Evolutionary conservation across 2,888 invertebrate species (phyloP).

Genomic region (Troides aeacus): DNA sequence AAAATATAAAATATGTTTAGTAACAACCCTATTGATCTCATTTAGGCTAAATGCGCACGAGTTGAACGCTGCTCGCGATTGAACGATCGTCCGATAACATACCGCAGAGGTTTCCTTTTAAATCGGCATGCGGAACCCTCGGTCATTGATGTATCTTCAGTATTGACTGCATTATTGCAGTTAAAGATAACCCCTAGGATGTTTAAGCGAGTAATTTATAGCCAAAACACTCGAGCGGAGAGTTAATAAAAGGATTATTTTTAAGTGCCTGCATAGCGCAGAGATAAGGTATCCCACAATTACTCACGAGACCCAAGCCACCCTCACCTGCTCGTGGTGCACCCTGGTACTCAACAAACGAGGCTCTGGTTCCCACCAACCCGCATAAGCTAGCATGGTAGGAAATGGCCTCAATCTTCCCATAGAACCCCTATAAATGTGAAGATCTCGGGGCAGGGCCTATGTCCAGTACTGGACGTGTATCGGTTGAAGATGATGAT

Average conservation of each 20-base stretch:
- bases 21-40: slow-evolving; percentile 26
- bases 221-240: not conserved
- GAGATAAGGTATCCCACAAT: no score
- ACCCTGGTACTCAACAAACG: no score
- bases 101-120: slow-evolving; percentile 53
- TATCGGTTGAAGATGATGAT: no score
- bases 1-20: not conserved
- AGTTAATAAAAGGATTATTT: not conserved
- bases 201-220: slow-evolving; percentile 9
- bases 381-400: no score
- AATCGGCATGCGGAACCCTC: slow-evolving; percentile 48
- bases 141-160: slow-evolving; percentile 15
- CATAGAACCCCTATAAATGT: no score
- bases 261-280: no score
- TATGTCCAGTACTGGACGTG: no score
- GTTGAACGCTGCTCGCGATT: slow-evolving; percentile 31
- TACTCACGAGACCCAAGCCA: no score
- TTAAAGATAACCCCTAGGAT: slow-evolving; percentile 1
- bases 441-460: no score
- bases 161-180: slow-evolving; percentile 30
- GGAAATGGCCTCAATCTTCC: no score
- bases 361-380: no score
- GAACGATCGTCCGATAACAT: slow-evolving; percentile 50
- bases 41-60: slow-evolving; percentile 30
- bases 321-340: no score